A percentile compares a stretch with the other conserved stretches of the same genome.
phyloP scores from a whole-genome alignment of 2,888 invertebrate genomes.

The Ophion ellenae region DNA sequence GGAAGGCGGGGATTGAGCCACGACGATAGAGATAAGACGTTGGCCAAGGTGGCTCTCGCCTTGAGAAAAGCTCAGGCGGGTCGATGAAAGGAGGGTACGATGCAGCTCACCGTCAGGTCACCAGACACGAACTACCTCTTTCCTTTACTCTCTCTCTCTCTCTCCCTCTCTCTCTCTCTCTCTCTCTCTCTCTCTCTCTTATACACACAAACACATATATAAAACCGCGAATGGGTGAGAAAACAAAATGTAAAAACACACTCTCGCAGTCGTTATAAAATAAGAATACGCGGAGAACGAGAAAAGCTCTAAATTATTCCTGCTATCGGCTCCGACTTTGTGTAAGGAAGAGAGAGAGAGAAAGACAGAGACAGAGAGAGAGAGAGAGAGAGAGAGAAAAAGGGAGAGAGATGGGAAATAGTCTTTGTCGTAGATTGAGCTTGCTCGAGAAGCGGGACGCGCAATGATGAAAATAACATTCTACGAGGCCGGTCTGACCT shows the following conservation, averaged over 20 bases:
- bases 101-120: constrained; percentile 47
- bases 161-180: no score
- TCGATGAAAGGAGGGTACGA: constrained; percentile 62
- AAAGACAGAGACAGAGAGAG: no score
- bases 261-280: constrained; percentile 33
- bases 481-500: constrained; percentile 23
- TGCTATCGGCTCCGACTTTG: constrained; percentile 22
- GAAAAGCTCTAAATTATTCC: constrained; percentile 35
- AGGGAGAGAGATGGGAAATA: neutral
- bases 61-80: constrained; percentile 54
- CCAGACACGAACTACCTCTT: constrained; percentile 6
- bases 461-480: constrained; percentile 40
- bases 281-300: constrained; percentile 25
- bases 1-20: constrained; percentile 39
- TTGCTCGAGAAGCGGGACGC: constrained; percentile 11
- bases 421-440: constrained; percentile 20
- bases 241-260: constrained; percentile 5
- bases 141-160: no score
- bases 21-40: constrained; percentile 58
- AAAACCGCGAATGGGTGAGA: neutral
- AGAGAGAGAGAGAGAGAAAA: no score
- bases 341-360: neutral
- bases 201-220: neutral
- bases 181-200: neutral
- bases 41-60: constrained; percentile 59